phyloP scores from a whole-genome alignment of 2,888 invertebrate species.

The Cancer borealis region DNA sequence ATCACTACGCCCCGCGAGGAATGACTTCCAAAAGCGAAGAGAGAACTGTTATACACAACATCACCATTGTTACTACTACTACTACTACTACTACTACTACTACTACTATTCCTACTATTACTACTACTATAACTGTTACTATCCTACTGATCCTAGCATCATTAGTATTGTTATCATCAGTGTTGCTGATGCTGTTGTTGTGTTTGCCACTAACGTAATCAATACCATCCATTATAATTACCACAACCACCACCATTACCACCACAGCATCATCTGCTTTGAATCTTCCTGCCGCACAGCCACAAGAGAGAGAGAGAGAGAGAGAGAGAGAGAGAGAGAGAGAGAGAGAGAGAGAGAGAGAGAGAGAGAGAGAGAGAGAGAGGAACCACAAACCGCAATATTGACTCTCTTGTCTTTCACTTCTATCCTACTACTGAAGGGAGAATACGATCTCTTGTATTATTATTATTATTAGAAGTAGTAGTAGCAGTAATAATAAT shows the following conservation, averaged over 20 bases:
- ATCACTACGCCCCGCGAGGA: background rate
- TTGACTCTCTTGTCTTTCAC: slow-evolving; percentile 16
- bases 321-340: slow-evolving; percentile 52
- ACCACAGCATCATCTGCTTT: background rate
- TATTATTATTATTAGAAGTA: background rate
- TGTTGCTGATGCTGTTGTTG: background rate
- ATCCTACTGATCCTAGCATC: background rate
- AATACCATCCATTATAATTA: background rate
- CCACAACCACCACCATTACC: background rate
- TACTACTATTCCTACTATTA: background rate
- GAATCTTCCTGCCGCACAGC: background rate
- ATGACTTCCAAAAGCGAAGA: background rate
- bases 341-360: slow-evolving; percentile 52
- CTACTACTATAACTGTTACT: background rate
- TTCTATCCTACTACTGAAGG: background rate
- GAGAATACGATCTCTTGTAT: background rate
- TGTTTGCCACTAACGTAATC: background rate
- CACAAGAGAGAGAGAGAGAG: slow-evolving; percentile 32
- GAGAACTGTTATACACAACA: background rate
- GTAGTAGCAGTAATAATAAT: background rate
- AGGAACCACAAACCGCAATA: background rate
- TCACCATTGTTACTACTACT: background rate
- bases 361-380: slow-evolving; percentile 47
- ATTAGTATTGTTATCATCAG: background rate
- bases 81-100: background rate